A percentile compares a stretch with the other conserved stretches of the same genome.
These are phyloP conservation scores for Meandrina meandrites DNA, from an alignment of 92 coral and sea anemone species.

Conservation along the genomic window DNA sequence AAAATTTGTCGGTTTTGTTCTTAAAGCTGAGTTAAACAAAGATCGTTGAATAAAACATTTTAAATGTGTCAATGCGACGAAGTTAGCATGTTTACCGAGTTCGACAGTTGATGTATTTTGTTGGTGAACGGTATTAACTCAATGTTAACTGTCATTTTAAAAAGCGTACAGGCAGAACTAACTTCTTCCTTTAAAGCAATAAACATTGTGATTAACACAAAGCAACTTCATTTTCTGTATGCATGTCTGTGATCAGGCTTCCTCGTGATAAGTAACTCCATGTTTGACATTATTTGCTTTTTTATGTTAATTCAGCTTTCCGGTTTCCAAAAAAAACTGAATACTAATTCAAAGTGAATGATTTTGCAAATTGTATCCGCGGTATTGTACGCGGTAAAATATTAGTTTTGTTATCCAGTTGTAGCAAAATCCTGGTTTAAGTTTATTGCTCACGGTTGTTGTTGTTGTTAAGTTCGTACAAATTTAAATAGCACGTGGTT, in stretches of 20 bases:
- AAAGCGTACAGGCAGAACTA: background rate
- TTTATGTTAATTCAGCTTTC: background rate
- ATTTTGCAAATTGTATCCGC: background rate
- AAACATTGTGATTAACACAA: background rate
- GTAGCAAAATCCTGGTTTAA: background rate
- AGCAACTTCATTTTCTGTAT: background rate
- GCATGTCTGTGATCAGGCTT: background rate
- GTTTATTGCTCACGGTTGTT: background rate
- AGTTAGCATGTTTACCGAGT: background rate
- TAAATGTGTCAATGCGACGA: background rate
- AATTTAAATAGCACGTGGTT: background rate
- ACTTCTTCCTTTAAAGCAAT: background rate
- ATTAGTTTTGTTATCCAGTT: background rate
- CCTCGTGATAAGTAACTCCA: background rate
- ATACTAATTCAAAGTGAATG: background rate
- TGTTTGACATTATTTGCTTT: background rate
- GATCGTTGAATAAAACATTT: conserved; percentile 22
- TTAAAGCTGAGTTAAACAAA: background rate
- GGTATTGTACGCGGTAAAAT: background rate
- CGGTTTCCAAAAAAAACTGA: background rate
- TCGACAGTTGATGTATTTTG: background rate
- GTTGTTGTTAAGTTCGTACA: background rate
- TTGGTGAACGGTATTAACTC: background rate
- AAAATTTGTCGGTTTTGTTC: background rate
- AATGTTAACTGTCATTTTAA: background rate